phyloP scores from a whole-genome alignment of 2,113 vertebrate genomes.

The Cinclus cinclus region DNA sequence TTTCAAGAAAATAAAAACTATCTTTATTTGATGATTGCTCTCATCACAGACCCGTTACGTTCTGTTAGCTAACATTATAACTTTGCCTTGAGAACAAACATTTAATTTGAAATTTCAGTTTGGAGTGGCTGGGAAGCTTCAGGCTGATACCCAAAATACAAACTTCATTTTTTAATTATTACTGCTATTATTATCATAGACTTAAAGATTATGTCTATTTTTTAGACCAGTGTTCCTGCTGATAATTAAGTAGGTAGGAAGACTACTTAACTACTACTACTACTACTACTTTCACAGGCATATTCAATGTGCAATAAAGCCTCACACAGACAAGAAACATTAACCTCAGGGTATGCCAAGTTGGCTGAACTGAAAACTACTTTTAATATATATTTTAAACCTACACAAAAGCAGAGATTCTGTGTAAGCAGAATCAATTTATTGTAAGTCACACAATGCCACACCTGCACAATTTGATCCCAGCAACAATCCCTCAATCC shows the following conservation, averaged over 20 bases:
- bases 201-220: not conserved
- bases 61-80: not conserved
- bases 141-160: not conserved
- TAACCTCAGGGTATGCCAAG: not conserved
- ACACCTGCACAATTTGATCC: not conserved
- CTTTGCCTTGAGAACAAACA: not conserved
- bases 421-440: not conserved
- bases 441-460: not conserved
- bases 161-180: not conserved
- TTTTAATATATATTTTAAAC: not conserved
- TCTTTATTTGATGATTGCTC: not conserved
- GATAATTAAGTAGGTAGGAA: not conserved
- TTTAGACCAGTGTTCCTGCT: not conserved
- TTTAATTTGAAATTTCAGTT: not conserved
- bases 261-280: not conserved
- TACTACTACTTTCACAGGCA: not conserved
- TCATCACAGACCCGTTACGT: not conserved
- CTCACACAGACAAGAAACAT: not conserved
- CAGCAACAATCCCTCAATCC: not conserved
- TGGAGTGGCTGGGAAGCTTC: not conserved
- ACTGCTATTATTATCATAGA: not conserved
- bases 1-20: conserved; percentile 3
- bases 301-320: not conserved
- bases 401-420: not conserved
- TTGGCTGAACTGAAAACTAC: not conserved